These are phyloP conservation scores for Oryzias javanicus DNA, from an alignment of 2,113 vertebrate genomes.

Conservation along the genomic window DNA sequence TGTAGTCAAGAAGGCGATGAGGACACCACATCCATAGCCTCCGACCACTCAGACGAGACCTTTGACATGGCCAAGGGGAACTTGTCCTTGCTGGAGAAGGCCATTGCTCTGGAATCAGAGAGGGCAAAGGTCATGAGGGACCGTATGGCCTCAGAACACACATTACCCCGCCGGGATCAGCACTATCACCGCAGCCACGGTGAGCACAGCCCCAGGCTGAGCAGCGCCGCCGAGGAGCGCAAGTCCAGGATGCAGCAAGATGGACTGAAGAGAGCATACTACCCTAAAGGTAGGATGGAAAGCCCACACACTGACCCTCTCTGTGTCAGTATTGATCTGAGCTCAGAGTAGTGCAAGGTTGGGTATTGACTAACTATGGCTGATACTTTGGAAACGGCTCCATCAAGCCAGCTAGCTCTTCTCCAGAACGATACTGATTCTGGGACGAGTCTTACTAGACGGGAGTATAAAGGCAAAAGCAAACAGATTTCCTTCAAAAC, in stretches of 20 bases:
- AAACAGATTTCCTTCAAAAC: too few relatives aligned
- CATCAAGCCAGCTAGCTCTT: neutral
- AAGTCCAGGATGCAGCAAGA: constrained; percentile 89
- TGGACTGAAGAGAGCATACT: constrained; percentile 93
- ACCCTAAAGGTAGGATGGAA: constrained; percentile 89
- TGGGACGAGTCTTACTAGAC: too few relatives aligned
- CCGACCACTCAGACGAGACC: constrained; percentile 95
- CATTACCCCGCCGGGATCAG: constrained; percentile 81
- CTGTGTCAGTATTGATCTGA: neutral
- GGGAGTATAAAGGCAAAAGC: too few relatives aligned
- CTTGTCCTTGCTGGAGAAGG: constrained; percentile 96
- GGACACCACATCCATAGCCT: constrained; percentile 91
- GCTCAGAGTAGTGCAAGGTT: neutral
- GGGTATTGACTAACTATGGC: neutral
- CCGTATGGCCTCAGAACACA: constrained; percentile 85
- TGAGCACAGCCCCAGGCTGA: constrained; percentile 87
- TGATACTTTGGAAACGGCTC: neutral
- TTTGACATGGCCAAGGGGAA: constrained; percentile 99
- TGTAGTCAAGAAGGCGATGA: constrained; percentile 88
- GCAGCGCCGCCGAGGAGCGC: constrained; percentile 85
- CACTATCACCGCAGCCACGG: constrained; percentile 75
- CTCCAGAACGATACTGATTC: too few relatives aligned
- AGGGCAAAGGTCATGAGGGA: constrained; percentile 96
- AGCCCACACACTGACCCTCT: constrained; percentile 25
- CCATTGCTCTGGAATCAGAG: constrained; percentile 95